A percentile compares a stretch with the other conserved stretches of the same genome.
phyloP scores from a whole-genome alignment of 2,113 vertebrate genomes.

The Toxotes chatareus region DNA sequence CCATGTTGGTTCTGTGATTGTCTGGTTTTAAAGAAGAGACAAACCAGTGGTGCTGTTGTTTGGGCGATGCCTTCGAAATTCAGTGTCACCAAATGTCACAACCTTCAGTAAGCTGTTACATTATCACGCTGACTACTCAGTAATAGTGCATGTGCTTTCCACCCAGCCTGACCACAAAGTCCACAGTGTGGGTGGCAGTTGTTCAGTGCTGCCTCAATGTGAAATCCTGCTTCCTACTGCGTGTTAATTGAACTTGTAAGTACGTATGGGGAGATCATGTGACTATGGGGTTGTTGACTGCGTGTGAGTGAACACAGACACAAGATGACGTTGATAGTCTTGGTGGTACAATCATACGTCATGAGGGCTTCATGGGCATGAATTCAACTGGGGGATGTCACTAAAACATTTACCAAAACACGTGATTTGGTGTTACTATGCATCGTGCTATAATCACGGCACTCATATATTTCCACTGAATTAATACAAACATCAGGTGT shows the following conservation, averaged over 20 bases:
- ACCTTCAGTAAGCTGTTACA: not conserved
- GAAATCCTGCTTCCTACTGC: not conserved
- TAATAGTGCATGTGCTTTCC: not conserved
- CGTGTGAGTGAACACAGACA: not conserved
- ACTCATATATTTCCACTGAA: not conserved
- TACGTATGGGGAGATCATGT: not conserved
- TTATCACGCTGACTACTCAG: not conserved
- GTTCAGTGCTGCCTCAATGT: not conserved
- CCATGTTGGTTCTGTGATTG: not conserved
- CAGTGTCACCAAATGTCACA: slow-evolving; percentile 24
- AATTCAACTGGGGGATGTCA: not conserved
- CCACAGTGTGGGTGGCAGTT: not conserved
- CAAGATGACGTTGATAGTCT: not conserved
- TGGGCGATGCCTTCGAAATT: not conserved
- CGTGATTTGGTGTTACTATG: not conserved
- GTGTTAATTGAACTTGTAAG: too few relatives aligned
- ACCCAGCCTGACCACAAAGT: not conserved
- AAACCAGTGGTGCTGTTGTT: not conserved
- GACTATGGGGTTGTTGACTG: not conserved
- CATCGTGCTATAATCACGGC: not conserved
- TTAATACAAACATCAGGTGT: not conserved
- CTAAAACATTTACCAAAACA: not conserved
- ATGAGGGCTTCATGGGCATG: not conserved
- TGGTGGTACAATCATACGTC: not conserved
- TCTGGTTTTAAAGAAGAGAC: not conserved